phyloP scores from a whole-genome alignment of 2,888 invertebrate species.

The Lasioglossum calceatum region DNA sequence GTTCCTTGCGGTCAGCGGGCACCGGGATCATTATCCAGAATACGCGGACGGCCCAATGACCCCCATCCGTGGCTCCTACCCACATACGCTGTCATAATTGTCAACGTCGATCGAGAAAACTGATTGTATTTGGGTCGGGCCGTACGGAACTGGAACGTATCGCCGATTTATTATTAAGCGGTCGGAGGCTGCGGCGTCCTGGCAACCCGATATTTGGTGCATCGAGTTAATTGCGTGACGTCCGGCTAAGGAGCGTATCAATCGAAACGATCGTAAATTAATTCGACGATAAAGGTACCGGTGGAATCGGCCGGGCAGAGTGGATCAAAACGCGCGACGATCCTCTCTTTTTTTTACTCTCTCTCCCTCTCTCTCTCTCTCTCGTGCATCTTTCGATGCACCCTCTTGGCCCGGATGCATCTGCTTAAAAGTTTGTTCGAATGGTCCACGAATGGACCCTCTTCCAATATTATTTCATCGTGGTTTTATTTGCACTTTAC shows the following conservation, averaged over 20 bases:
- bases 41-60: conserved; percentile 59
- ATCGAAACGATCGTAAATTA: conserved; percentile 62
- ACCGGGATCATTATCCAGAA: conserved; percentile 56
- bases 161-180: conserved; percentile 69
- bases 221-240: conserved; percentile 61
- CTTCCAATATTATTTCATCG: not conserved
- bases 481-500: not conserved
- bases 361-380: not conserved
- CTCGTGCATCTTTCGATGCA: not conserved
- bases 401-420: conserved; percentile 31
- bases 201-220: conserved; percentile 64
- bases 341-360: not conserved
- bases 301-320: conserved; percentile 34
- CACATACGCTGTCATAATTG: conserved; percentile 65
- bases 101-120: conserved; percentile 62
- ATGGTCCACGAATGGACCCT: not conserved
- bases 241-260: conserved; percentile 54
- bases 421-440: conserved; percentile 10
- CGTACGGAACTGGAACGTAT: conserved; percentile 65
- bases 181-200: conserved; percentile 31
- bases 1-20: conserved; percentile 28
- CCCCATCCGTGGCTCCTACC: conserved; percentile 43
- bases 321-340: conserved; percentile 31
- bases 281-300: conserved; percentile 55
- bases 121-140: conserved; percentile 63